Evolutionary conservation across 2,888 invertebrate species (phyloP).

Genomic region (Oligia strigilis): DNA sequence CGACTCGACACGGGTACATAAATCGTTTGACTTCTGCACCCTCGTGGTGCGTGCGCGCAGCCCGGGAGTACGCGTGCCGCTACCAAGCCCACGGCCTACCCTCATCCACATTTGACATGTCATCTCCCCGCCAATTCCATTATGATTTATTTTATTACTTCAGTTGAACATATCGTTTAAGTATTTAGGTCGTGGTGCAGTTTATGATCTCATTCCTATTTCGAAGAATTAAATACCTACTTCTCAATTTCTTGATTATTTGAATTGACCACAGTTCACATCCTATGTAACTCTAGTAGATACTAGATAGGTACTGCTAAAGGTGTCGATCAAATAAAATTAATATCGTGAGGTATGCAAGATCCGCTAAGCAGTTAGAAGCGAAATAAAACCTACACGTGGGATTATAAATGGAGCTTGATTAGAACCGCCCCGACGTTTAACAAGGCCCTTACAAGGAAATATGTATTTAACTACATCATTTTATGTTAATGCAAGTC

Average conservation of each 20-base stretch:
- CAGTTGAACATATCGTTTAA: slow-evolving; percentile 52
- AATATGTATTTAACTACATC: slow-evolving; percentile 64
- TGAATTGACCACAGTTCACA: slow-evolving; percentile 19
- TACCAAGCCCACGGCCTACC: slow-evolving; percentile 61
- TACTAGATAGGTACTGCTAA: not conserved
- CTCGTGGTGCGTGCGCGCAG: slow-evolving; percentile 63
- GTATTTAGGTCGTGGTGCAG: slow-evolving; percentile 49
- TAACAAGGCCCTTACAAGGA: slow-evolving; percentile 62
- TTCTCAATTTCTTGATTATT: slow-evolving; percentile 40
- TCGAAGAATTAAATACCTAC: slow-evolving; percentile 45
- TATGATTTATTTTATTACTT: slow-evolving; percentile 70
- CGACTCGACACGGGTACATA: slow-evolving; percentile 76
- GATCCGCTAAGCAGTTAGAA: slow-evolving; percentile 24
- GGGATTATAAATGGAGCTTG: slow-evolving; percentile 53
- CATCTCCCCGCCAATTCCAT: slow-evolving; percentile 67
- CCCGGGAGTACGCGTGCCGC: slow-evolving; percentile 57
- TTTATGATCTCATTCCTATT: slow-evolving; percentile 57
- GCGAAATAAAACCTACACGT: slow-evolving; percentile 49
- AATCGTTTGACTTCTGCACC: slow-evolving; percentile 83
- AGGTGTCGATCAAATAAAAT: slow-evolving; percentile 22
- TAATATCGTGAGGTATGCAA: slow-evolving; percentile 27
- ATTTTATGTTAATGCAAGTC: slow-evolving; percentile 68
- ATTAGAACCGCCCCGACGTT: slow-evolving; percentile 46
- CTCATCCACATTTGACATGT: slow-evolving; percentile 72
- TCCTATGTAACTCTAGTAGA: slow-evolving; percentile 11